Conservation (phyloP, 2,888 invertebrate genomes). For the Eudemis profundana region DNA sequence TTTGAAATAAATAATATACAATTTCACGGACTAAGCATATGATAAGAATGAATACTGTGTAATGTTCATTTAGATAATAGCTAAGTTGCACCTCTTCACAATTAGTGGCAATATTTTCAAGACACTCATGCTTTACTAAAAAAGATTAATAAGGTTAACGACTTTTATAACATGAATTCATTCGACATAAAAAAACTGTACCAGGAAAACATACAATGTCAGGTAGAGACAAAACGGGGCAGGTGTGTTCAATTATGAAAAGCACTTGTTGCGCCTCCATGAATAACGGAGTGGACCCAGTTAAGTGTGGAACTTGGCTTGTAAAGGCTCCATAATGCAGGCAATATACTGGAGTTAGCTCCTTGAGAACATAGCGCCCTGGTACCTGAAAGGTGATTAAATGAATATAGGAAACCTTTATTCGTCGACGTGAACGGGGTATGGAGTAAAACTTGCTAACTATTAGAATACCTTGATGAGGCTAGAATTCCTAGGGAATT, state of each 20-base stretch:
- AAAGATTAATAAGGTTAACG: neutral
- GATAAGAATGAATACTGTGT: no score
- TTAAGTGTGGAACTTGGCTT: conserved; percentile 68
- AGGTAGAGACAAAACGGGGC: conserved; percentile 54
- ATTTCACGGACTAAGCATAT: no score
- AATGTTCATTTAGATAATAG: no score
- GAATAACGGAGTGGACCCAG: conserved; percentile 64
- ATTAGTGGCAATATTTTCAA: neutral
- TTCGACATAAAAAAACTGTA: conserved; percentile 29
- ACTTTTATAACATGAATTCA: neutral
- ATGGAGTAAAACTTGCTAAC: conserved; percentile 15
- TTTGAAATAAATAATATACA: no score
- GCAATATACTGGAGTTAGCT: conserved; percentile 59
- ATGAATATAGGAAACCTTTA: conserved; percentile 32
- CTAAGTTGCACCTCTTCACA: no score
- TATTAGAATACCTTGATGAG: conserved; percentile 12
- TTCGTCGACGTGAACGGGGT: conserved; percentile 11
- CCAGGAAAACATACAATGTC: conserved; percentile 51
- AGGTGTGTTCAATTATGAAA: conserved; percentile 69
- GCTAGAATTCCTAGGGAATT: neutral
- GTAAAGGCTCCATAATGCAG: conserved; percentile 69
- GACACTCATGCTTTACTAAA: neutral
- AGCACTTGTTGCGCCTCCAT: conserved; percentile 68
- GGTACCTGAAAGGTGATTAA: conserved; percentile 50
- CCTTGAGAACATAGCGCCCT: conserved; percentile 59